These are phyloP conservation scores for Latrodectus elegans DNA, from an alignment of 2,888 invertebrate species.

Conservation along the genomic window DNA sequence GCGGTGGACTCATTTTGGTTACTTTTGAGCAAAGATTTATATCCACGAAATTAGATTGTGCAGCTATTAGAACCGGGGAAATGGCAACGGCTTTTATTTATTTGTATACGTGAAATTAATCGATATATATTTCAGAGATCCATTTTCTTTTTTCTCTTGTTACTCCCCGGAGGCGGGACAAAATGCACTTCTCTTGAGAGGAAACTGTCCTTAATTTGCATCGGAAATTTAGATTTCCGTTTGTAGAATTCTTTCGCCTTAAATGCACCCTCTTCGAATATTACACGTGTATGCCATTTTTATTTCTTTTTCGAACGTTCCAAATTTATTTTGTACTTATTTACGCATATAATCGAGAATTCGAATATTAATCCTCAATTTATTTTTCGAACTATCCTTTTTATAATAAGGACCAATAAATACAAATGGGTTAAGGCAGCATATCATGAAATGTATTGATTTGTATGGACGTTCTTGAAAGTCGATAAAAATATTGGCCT, in stretches of 20 bases:
- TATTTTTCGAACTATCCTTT: too few relatives aligned
- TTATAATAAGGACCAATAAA: too few relatives aligned
- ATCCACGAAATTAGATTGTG: conserved; percentile 46
- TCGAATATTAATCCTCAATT: too few relatives aligned
- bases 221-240: conserved; percentile 30
- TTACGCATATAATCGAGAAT: too few relatives aligned
- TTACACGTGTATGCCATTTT: too few relatives aligned
- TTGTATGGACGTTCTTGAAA: too few relatives aligned
- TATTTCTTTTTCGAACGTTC: too few relatives aligned
- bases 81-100: conserved; percentile 4
- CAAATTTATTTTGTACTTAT: too few relatives aligned
- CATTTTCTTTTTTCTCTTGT: conserved; percentile 17
- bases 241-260: neutral
- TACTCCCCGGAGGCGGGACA: conserved; percentile 4
- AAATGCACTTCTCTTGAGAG: neutral
- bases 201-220: conserved; percentile 40
- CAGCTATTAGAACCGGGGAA: neutral
- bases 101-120: conserved; percentile 24
- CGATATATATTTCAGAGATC: conserved; percentile 19
- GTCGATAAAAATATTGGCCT: too few relatives aligned
- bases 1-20: conserved; percentile 48
- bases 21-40: conserved; percentile 50
- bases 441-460: too few relatives aligned
- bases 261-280: too few relatives aligned
- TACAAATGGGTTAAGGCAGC: too few relatives aligned